Conservation (phyloP, 2,113 vertebrate genomes). For the Cygnus atratus region DNA sequence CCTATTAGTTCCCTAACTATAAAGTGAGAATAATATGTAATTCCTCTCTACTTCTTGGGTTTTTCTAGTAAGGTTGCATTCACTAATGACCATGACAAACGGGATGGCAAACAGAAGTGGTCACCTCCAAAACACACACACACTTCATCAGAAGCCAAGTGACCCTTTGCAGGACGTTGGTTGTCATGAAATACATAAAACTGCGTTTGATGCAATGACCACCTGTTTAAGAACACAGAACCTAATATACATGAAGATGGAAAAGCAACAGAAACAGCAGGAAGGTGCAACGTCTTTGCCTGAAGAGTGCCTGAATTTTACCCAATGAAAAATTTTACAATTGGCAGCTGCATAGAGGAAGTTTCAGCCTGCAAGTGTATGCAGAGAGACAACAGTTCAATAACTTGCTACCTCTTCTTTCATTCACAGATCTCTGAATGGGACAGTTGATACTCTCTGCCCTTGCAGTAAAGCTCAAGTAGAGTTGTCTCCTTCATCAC, state of each 20-base stretch:
- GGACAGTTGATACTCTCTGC: not conserved
- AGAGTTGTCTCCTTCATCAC: not conserved
- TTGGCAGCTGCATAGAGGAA: not conserved
- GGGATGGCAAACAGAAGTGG: not conserved
- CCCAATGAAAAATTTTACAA: not conserved
- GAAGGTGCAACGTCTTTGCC: not conserved
- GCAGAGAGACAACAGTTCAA: not conserved
- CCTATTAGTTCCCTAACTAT: not conserved
- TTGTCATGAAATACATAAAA: not conserved
- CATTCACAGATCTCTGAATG: not conserved
- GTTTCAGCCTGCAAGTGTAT: not conserved
- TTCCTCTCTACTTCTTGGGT: not conserved
- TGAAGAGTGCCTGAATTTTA: not conserved
- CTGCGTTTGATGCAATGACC: not conserved
- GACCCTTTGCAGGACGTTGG: not conserved
- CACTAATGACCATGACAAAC: accelerated
- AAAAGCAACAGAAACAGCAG: not conserved
- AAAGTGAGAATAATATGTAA: not conserved
- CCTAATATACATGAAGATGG: not conserved
- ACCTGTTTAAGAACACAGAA: not conserved
- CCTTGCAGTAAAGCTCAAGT: not conserved
- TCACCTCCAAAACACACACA: not conserved
- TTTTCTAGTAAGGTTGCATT: not conserved
- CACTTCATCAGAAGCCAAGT: not conserved
- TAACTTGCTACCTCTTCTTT: not conserved